These are phyloP conservation scores for Semnornis frantzii DNA, from an alignment of 2,113 vertebrate species.

Conservation along the genomic window DNA sequence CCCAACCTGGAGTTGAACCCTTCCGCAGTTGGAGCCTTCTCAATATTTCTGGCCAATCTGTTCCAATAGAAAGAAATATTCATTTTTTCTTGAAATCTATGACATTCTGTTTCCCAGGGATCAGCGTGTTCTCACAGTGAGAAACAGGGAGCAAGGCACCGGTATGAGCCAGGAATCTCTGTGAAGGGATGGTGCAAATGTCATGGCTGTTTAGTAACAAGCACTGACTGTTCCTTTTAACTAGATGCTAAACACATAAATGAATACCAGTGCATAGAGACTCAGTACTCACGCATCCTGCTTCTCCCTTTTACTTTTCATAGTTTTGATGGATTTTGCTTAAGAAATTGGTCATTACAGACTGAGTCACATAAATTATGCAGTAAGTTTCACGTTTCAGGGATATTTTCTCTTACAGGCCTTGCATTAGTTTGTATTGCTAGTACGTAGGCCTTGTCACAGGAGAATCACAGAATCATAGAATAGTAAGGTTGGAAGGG, in stretches of 20 bases:
- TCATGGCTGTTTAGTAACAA: not conserved
- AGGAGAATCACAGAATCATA: not conserved
- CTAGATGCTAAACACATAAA: not conserved
- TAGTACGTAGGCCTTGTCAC: not conserved
- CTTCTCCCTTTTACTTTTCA: not conserved
- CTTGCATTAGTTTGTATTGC: not conserved
- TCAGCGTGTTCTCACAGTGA: not conserved
- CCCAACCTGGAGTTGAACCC: too few species aligned
- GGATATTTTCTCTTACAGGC: not conserved
- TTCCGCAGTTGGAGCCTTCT: too few species aligned
- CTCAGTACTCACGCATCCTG: not conserved
- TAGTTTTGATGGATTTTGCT: not conserved
- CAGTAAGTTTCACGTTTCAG: not conserved
- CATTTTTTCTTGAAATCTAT: not conserved
- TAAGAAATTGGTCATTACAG: not conserved
- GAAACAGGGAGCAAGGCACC: not conserved
- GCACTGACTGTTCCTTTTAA: not conserved
- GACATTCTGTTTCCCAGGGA: not conserved
- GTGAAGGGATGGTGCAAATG: not conserved
- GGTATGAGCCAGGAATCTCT: fast-evolving
- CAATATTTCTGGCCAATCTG: not conserved
- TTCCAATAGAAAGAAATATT: not conserved
- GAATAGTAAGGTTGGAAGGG: too few species aligned
- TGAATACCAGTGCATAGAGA: not conserved
- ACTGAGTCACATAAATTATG: not conserved